phyloP scores from a whole-genome alignment of 2,113 vertebrate species.

The Acinonyx jubatus region DNA sequence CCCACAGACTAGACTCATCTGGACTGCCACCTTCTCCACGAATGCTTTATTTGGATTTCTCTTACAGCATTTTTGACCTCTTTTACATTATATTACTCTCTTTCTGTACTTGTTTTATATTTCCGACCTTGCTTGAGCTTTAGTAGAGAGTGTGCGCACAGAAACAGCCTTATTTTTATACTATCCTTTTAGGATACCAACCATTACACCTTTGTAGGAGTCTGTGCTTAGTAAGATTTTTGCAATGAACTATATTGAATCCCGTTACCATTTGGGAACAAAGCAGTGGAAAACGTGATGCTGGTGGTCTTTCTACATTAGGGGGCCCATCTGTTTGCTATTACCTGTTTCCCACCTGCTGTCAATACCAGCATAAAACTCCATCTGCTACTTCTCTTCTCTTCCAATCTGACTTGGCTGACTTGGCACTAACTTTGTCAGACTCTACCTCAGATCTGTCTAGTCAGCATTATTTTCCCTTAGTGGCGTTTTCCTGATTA shows the following conservation, averaged over 20 bases:
- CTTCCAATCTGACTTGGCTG: slow-evolving; percentile 70
- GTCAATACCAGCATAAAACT: slow-evolving; percentile 45
- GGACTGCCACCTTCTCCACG: background rate
- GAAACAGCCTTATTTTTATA: background rate
- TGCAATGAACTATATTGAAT: background rate
- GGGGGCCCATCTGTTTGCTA: slow-evolving; percentile 68
- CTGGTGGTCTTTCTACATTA: slow-evolving; percentile 65
- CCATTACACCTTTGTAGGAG: background rate
- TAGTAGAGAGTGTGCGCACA: background rate
- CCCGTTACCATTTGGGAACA: background rate
- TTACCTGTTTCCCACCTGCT: slow-evolving; percentile 74
- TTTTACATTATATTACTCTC: background rate
- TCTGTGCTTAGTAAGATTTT: background rate
- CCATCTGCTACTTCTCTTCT: slow-evolving; percentile 70
- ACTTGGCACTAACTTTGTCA: slow-evolving; percentile 56
- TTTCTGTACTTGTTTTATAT: background rate
- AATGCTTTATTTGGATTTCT: background rate
- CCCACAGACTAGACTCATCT: background rate
- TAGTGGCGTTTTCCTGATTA: slow-evolving; percentile 33
- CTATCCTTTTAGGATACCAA: background rate
- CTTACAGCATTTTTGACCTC: background rate
- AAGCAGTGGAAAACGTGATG: slow-evolving; percentile 10
- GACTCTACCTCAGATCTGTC: background rate
- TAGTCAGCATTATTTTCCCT: slow-evolving; percentile 53
- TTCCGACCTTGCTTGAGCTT: background rate